phyloP scores from a whole-genome alignment of 2,888 invertebrate genomes.

The Aphidoletes aphidimyza region DNA sequence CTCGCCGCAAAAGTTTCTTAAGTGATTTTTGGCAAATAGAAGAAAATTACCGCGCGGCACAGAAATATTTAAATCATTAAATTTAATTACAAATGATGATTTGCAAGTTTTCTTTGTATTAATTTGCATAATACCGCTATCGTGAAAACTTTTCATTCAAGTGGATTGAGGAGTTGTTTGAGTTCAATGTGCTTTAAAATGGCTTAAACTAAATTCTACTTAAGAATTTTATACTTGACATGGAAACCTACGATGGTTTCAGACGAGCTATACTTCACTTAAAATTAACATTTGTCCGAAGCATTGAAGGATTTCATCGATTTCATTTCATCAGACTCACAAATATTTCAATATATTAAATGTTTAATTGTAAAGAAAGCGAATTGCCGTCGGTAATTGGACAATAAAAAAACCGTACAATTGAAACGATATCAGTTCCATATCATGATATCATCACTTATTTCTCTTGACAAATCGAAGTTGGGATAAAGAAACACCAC shows the following conservation, averaged over 20 bases:
- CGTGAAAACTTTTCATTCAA: neutral
- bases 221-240: no score
- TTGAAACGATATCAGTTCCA: neutral
- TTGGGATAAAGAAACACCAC: neutral
- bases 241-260: no score
- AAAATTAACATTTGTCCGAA: no score
- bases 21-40: neutral
- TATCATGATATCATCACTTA: neutral
- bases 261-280: no score
- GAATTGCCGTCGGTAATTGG: constrained; percentile 1
- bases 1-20: neutral
- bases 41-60: constrained; percentile 19
- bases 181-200: no score
- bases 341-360: no score
- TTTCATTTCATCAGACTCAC: no score
- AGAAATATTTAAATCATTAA: constrained; percentile 15
- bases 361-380: neutral
- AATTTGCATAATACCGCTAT: constrained; percentile 20
- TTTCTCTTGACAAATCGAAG: neutral
- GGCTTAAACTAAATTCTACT: no score
- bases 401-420: neutral
- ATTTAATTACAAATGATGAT: neutral
- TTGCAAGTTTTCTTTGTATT: constrained; percentile 23
- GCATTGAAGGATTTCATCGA: no score
- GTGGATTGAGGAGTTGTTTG: neutral